A percentile compares a stretch with the other conserved stretches of the same genome.
Conservation (phyloP, 1,140 invertebrate species). For the Drosophila ironensis region DNA sequence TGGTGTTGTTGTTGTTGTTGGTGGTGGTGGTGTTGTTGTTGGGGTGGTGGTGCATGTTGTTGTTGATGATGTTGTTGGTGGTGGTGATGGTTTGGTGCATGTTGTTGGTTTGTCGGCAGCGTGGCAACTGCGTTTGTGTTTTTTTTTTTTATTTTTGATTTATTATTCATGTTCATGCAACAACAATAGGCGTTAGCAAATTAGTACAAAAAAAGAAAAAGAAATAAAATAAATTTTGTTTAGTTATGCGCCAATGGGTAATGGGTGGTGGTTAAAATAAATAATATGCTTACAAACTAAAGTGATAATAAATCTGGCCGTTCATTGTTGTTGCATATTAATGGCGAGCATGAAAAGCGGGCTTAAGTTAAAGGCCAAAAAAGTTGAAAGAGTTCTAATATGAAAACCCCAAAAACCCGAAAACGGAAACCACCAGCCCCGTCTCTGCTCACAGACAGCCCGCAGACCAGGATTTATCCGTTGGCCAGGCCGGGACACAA, state of each 20-base stretch:
- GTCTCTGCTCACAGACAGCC: constrained; percentile 18
- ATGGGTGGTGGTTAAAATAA: constrained; percentile 2
- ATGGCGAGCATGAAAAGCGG: background rate
- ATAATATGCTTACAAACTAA: constrained; percentile 35
- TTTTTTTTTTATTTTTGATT: constrained; percentile 27
- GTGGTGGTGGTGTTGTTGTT: constrained; percentile 28
- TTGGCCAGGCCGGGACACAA: too few species aligned
- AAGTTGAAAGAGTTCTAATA: constrained; percentile 28
- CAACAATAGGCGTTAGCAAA: constrained; percentile 53
- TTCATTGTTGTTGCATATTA: constrained; percentile 64
- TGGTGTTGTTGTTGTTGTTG: constrained; percentile 47
- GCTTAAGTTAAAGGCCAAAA: background rate
- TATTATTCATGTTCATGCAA: constrained; percentile 58
- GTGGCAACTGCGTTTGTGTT: constrained; percentile 55
- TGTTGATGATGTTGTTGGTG: constrained; percentile 42
- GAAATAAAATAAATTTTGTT: constrained; percentile 22
- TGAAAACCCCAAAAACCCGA: constrained; percentile 3
- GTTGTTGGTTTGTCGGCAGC: constrained; percentile 51
- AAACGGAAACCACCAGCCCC: constrained; percentile 20
- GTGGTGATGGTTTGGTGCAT: constrained; percentile 40
- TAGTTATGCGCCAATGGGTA: constrained; percentile 16
- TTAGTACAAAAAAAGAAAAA: constrained; percentile 35
- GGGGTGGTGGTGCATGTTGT: constrained; percentile 14
- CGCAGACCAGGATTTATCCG: background rate
- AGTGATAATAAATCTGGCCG: background rate